Conservation (phyloP, 2,113 vertebrate genomes). For the Saguinus midas region DNA sequence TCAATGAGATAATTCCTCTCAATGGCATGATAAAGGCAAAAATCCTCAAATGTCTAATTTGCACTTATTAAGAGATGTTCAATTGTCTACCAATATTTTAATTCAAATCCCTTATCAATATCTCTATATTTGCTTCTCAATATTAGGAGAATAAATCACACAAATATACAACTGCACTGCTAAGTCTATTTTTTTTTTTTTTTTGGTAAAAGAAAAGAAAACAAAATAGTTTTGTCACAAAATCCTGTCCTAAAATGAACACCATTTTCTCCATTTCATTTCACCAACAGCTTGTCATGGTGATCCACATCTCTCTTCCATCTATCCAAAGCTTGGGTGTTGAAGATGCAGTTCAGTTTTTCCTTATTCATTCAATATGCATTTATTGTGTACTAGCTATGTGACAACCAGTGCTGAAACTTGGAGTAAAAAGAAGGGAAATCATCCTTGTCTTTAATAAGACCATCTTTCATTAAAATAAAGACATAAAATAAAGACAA, state of each 20-base stretch:
- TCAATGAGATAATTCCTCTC: neutral
- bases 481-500: neutral
- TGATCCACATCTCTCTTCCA: neutral
- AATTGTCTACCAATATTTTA: neutral
- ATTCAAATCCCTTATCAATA: neutral
- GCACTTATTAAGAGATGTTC: neutral
- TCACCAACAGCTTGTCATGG: neutral
- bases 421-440: neutral
- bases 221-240: neutral
- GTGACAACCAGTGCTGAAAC: neutral
- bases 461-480: neutral
- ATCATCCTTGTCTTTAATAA: neutral
- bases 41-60: neutral
- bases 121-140: neutral
- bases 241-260: neutral
- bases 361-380: neutral
- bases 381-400: neutral
- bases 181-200: neutral
- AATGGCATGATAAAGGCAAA: neutral
- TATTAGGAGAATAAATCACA: neutral
- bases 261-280: neutral
- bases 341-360: neutral
- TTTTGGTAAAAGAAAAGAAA: neutral
- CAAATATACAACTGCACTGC: neutral
- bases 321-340: neutral